Base-by-base conservation (phyloP, 1,140 invertebrate species). In the Hesperophylax magnus region DNA sequence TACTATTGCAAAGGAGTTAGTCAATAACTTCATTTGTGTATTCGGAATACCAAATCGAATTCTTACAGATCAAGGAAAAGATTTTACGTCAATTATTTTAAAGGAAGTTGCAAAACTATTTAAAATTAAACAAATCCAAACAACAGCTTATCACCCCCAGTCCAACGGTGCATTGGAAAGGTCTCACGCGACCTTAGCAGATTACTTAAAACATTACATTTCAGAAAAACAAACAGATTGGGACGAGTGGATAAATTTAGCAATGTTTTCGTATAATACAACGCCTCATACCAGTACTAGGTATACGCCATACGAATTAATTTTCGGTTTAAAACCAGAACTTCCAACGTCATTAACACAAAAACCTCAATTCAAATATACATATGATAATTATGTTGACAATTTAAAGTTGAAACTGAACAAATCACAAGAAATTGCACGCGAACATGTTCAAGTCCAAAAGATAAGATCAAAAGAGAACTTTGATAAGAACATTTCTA, bases 281-380 rank as follows among this genome's bases (percentile, higher is more conserved):
- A 15, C 22, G 2, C 7, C 24, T 2, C 61, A 65, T 17, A 27
- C 22, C 0, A 1, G 8, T 2, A 65, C 61, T 27, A 24, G 2
- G 8, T 24, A 24, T 24, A 24, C 27, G 1, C 61, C 61, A 24
- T 34, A 65, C 22, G 61, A 65, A 65, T 34, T 65, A 27, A 3
- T 65, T 27, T 65, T 15, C 17, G 60, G 60, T 2, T 2, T 24
- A 5, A 65, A 65, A 65, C 20, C 61, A 1, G 24, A 22, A 1
- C 2, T 34, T 1, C 61, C 61, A 0, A 11, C 61, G 0, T 65
- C 61, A 34, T 3, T 65, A 34, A 65, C 15, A 15, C 20, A 65
- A 7, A n/a, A 65, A 31, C 27, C 61, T 31, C 24, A 65, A 65
- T 65, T 65, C 11, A 65, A 65, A 27, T 65, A 65, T 6, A 65